Conservation (phyloP, 2,113 vertebrate species). For the Glaucidium brasilianum region DNA sequence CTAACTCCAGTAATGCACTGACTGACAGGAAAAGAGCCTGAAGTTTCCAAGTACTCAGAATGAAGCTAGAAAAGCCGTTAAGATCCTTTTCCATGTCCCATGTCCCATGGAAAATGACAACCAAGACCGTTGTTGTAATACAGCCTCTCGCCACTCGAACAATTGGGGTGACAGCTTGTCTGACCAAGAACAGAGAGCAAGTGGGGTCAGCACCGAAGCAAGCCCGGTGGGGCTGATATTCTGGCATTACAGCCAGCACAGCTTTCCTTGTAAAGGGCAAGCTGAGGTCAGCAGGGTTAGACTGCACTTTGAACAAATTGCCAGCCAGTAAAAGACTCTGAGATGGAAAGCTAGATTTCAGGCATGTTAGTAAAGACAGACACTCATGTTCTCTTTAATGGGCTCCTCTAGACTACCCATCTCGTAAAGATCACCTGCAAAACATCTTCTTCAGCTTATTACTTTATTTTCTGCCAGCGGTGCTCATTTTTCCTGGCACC, state of each 20-base stretch:
- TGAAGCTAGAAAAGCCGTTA: background rate
- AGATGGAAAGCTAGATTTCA: background rate
- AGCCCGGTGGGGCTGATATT: background rate
- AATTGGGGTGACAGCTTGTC: background rate
- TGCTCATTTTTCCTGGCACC: background rate
- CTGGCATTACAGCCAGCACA: accelerated
- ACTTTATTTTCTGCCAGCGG: background rate
- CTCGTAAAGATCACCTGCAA: background rate
- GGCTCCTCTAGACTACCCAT: background rate
- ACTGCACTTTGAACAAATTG: background rate
- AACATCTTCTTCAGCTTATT: background rate
- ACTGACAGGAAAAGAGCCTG: background rate
- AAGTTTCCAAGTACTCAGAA: background rate
- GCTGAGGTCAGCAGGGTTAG: background rate
- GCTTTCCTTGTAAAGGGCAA: background rate
- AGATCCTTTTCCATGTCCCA: background rate
- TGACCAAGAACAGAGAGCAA: background rate
- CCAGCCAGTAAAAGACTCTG: background rate
- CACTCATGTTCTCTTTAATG: background rate
- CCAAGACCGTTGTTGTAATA: accelerated
- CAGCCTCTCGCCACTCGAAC: background rate
- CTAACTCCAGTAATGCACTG: background rate
- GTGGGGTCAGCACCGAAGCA: background rate
- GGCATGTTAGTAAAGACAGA: background rate
- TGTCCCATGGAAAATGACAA: background rate